These are phyloP conservation scores for Crenuchus spilurus DNA, from an alignment of 2,797 vertebrate species.

Conservation along the genomic window DNA sequence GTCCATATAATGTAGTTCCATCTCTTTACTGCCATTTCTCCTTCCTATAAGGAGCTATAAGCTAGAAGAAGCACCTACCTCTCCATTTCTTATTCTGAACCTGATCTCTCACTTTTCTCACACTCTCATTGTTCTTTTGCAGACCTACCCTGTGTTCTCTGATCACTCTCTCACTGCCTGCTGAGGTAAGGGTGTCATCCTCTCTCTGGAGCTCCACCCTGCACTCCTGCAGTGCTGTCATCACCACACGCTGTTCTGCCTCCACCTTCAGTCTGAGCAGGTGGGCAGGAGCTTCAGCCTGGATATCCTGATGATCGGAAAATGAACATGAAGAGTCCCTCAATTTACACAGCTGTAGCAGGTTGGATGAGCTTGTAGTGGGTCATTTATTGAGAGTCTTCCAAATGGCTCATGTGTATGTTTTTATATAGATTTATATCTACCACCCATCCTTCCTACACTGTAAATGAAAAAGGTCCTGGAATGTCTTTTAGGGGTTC, in stretches of 20 bases:
- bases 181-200: slow-evolving; percentile 71
- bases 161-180: slow-evolving; percentile 89
- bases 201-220: slow-evolving; percentile 85
- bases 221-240: slow-evolving; percentile 84
- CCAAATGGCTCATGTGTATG: too few species aligned
- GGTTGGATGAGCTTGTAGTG: too few species aligned
- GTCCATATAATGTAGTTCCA: background rate
- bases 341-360: too few species aligned
- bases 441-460: too few species aligned
- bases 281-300: slow-evolving; percentile 89
- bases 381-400: too few species aligned
- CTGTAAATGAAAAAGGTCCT: background rate
- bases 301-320: slow-evolving; percentile 84
- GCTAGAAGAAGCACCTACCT: too few species aligned
- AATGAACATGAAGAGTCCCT: too few species aligned
- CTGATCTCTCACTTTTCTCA: too few species aligned
- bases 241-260: slow-evolving; percentile 83
- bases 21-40: background rate
- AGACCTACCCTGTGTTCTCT: slow-evolving; percentile 87
- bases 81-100: too few species aligned
- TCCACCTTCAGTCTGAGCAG: slow-evolving; percentile 90
- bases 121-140: background rate
- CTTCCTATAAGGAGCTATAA: too few species aligned
- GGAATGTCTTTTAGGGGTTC: too few species aligned
- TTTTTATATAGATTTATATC: too few species aligned